These are phyloP conservation scores for Drosophila algonquin DNA, from an alignment of 2,888 invertebrate species.

Conservation along the genomic window DNA sequence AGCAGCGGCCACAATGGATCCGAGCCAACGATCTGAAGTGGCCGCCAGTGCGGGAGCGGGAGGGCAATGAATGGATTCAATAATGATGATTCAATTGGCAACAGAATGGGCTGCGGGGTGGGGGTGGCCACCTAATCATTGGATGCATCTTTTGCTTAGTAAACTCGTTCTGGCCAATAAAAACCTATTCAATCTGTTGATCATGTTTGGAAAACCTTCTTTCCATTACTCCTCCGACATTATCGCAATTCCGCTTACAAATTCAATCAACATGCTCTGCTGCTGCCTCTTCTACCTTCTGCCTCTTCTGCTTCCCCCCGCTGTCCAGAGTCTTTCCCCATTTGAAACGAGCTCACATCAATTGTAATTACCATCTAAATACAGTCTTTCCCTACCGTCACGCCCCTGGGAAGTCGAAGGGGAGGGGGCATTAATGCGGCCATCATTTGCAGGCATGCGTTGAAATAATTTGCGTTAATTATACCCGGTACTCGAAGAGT, in stretches of 20 bases:
- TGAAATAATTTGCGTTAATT: constrained; percentile 64
- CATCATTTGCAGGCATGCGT: constrained; percentile 56
- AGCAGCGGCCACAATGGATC: constrained; percentile 14
- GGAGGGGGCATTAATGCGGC: constrained; percentile 20
- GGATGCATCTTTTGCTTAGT: neutral
- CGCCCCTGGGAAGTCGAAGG: constrained; percentile 1
- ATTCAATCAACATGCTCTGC: constrained; percentile 25
- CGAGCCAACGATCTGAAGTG: constrained; percentile 38
- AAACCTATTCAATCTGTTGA: no score
- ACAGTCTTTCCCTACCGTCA: neutral
- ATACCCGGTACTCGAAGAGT: no score
- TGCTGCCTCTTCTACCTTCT: neutral
- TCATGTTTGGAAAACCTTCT: no score
- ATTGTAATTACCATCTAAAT: constrained; percentile 60
- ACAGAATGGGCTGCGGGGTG: constrained; percentile 6
- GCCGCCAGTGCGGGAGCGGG: constrained; percentile 19
- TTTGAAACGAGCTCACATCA: constrained; percentile 45
- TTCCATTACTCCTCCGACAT: no score
- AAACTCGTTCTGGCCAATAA: neutral
- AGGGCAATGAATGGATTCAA: constrained; percentile 36
- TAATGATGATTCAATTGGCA: constrained; percentile 14
- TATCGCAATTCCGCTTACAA: constrained; percentile 1
- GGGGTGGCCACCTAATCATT: neutral
- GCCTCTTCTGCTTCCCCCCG: neutral
- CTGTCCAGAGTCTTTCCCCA: neutral